phyloP scores from a whole-genome alignment of 2,797 vertebrate species.

The Neomorphus geoffroyi region DNA sequence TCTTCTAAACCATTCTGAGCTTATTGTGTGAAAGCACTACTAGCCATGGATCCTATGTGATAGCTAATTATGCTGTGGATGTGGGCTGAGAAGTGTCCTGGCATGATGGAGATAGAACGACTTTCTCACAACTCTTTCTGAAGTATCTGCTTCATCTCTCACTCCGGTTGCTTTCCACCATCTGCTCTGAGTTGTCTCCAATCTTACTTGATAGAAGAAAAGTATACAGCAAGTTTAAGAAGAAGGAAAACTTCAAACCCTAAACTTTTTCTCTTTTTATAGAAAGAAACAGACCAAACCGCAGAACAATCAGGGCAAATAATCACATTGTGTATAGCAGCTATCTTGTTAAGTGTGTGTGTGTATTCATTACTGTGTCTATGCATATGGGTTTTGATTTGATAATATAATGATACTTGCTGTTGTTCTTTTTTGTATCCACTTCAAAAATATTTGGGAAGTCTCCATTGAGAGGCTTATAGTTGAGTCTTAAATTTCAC shows the following conservation, averaged over 20 bases:
- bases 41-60: neutral
- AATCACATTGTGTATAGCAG: neutral
- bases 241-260: neutral
- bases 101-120: neutral
- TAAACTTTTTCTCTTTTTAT: neutral
- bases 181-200: slow-evolving; percentile 3
- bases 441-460: neutral
- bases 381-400: neutral
- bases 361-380: too few species aligned
- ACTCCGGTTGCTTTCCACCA: neutral
- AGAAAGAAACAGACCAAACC: neutral
- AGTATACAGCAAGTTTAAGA: neutral
- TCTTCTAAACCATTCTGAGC: neutral
- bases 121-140: neutral
- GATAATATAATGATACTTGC: neutral
- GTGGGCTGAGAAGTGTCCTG: slow-evolving; percentile 30
- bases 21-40: neutral
- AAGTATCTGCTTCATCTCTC: slow-evolving; percentile 10
- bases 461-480: neutral
- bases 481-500: neutral
- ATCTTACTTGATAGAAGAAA: neutral
- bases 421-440: neutral
- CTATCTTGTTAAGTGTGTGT: neutral
- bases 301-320: neutral
- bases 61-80: slow-evolving; percentile 18